Conservation (phyloP, 2,888 invertebrate genomes). For the Coecobrya sp. region DNA sequence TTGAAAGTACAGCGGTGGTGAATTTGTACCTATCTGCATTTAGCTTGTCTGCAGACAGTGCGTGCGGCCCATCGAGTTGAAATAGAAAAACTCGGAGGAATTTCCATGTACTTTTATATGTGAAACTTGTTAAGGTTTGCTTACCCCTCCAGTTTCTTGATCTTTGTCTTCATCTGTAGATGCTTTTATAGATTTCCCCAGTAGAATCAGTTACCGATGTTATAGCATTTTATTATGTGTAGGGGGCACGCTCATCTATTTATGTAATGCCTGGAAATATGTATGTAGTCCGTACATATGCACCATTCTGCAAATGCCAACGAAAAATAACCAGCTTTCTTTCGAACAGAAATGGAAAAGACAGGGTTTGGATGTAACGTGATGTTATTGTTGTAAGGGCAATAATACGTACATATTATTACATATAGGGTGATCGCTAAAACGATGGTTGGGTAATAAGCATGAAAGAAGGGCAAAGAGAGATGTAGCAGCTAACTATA, state of each 20-base stretch:
- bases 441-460: not conserved
- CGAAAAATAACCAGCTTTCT: not conserved
- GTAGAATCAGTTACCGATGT: slow-evolving; percentile 14
- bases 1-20: not conserved
- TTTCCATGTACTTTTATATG: not conserved
- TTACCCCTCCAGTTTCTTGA: slow-evolving; percentile 22
- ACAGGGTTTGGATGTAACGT: not conserved
- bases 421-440: not conserved
- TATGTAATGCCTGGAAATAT: slow-evolving; percentile 53
- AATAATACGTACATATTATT: not conserved
- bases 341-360: not conserved
- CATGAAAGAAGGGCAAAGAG: slow-evolving; percentile 5
- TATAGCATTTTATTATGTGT: not conserved
- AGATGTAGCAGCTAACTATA: not conserved
- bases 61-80: slow-evolving; percentile 50
- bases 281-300: not conserved
- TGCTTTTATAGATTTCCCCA: slow-evolving; percentile 44
- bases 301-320: not conserved
- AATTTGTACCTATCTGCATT: slow-evolving; percentile 6
- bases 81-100: slow-evolving; percentile 43
- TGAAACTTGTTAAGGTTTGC: not conserved
- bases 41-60: not conserved
- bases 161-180: not conserved
- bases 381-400: slow-evolving; percentile 9
- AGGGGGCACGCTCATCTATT: slow-evolving; percentile 34